Base-by-base conservation (phyloP, 2,888 invertebrate genomes). In the Periphyllus acericola region DNA sequence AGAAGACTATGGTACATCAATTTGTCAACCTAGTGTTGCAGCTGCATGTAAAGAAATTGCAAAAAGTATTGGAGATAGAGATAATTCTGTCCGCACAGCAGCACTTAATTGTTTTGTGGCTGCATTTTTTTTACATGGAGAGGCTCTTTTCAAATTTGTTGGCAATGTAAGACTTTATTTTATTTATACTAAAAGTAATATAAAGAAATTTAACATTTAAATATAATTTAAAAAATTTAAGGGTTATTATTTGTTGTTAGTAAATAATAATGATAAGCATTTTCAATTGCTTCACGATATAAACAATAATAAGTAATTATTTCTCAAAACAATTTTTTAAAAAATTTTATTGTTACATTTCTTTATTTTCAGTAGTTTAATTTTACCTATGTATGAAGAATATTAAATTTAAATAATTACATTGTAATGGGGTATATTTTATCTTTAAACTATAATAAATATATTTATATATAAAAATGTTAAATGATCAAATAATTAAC, bases 11-110 rank as follows among this genome's bases (percentile, higher is more conserved):
- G 98, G 98, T 0, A 93, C 97, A 71, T 93, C 94, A 40, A 96
- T 97, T 52, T 96, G 98, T 92, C 94, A 96, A 90, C 96, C 97
- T 0, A 94, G 95, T 0, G 95, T 96, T 0, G 93, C 94, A 46
- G 94, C 94, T 1, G 96, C 98, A 0, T 92, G 99, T 5, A 96
- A 96, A 91, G 96, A 97, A 92, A 94, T 99, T 32, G 98, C 98
- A 0, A 95, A 96, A 74, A 98, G 98, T 91, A 99, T 99, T 91
- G 96, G 97, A 0, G 99, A 99, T 92, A 93, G 98, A 46, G 99
- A 99, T 92, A 98, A 98, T 92, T 95, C 96, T 3, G 99, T 99
- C 74, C 94, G 99, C 79, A 98, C 97, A 91, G 98, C 98, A 0
- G 98, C 99, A 0, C 93, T 99, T 83, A 99, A 99, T 93, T 96